phyloP scores from a whole-genome alignment of 1,140 invertebrate genomes.

The Varroa destructor region DNA sequence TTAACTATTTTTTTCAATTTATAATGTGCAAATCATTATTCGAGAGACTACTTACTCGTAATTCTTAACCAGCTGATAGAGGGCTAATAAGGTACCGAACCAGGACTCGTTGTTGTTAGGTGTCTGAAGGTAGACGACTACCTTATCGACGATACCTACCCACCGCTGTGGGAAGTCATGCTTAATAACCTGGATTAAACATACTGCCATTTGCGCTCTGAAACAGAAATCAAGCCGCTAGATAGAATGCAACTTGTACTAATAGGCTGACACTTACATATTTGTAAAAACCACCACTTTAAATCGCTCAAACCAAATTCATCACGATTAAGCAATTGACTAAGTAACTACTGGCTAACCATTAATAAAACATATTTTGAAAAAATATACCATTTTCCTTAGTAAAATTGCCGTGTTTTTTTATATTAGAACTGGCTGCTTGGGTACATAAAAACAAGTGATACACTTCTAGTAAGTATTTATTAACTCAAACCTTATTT shows the following conservation, averaged over 20 bases:
- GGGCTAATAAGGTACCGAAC: slow-evolving; percentile 76
- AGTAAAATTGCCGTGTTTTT: too few species aligned
- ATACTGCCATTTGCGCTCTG: slow-evolving; percentile 75
- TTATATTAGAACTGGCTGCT: too few species aligned
- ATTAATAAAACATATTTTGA: too few species aligned
- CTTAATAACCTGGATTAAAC: slow-evolving; percentile 81
- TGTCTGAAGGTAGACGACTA: slow-evolving; percentile 63
- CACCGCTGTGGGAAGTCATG: slow-evolving; percentile 88
- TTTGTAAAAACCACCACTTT: not conserved
- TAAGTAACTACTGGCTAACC: too few species aligned
- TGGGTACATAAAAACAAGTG: too few species aligned
- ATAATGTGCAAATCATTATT: not conserved
- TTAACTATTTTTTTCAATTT: too few species aligned
- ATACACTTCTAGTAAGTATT: too few species aligned
- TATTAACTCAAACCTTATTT: slow-evolving; percentile 53
- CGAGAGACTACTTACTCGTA: slow-evolving; percentile 56
- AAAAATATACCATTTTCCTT: too few species aligned
- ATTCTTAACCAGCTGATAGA: slow-evolving; percentile 90
- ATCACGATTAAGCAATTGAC: too few species aligned
- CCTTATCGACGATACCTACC: slow-evolving; percentile 90
- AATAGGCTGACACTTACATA: slow-evolving; percentile 15
- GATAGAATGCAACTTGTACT: not conserved
- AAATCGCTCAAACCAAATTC: not conserved
- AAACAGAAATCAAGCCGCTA: slow-evolving; percentile 36
- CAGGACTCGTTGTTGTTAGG: slow-evolving; percentile 62